Evolutionary conservation across 2,888 invertebrate genomes (phyloP).

Genomic region (Eudasyphora cyanicolor): DNA sequence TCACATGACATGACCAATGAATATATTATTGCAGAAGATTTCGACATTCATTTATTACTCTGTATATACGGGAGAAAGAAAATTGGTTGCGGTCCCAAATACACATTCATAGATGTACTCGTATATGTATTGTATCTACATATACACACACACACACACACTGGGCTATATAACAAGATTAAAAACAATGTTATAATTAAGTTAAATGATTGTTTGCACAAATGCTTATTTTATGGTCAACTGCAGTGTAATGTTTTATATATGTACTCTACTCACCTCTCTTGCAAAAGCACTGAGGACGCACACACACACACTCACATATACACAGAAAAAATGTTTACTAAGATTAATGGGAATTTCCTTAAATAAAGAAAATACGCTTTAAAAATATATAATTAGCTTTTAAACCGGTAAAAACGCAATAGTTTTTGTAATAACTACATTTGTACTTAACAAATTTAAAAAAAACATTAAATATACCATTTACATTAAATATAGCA

Average conservation of each 20-base stretch:
- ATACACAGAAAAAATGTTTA: too few relatives aligned
- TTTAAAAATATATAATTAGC: too few relatives aligned
- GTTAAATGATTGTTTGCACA: constrained; percentile 42
- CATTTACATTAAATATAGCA: too few relatives aligned
- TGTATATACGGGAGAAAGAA: neutral
- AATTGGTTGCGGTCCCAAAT: neutral
- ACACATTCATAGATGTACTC: neutral
- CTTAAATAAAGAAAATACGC: too few relatives aligned
- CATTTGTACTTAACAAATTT: too few relatives aligned
- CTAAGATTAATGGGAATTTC: too few relatives aligned
- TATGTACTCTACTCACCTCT: too few relatives aligned
- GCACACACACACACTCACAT: neutral
- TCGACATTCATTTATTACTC: constrained; percentile 24
- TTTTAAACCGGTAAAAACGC: too few relatives aligned
- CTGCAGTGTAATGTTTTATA: constrained; percentile 48
- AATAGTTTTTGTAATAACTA: too few relatives aligned
- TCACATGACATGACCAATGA: neutral
- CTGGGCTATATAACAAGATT: constrained; percentile 17
- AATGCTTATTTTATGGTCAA: constrained; percentile 48
- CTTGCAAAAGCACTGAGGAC: neutral
- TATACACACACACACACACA: neutral
- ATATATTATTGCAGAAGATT: neutral
- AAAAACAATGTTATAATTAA: constrained; percentile 53
- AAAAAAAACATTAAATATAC: too few relatives aligned
- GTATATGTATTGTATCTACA: neutral